Conservation (phyloP, 2,113 vertebrate genomes). For the Syngnathoides biaculeatus region DNA sequence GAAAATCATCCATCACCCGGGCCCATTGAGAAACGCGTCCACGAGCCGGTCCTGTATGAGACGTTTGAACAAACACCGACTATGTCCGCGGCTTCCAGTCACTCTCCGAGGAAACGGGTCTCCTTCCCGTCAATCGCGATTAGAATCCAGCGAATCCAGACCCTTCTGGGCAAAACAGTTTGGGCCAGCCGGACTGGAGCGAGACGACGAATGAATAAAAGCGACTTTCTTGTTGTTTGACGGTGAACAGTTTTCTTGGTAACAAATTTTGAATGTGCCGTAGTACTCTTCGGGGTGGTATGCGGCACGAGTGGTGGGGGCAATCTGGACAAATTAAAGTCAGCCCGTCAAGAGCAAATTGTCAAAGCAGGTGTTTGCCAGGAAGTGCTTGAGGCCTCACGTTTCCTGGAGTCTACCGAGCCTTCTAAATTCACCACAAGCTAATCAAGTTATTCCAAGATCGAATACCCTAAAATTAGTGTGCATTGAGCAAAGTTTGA, state of each 20-base stretch:
- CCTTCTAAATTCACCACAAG: neutral
- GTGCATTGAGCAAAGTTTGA: neutral
- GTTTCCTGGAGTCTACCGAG: no score
- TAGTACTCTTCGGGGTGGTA: no score
- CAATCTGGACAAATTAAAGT: slow-evolving; percentile 30
- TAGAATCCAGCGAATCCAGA: slow-evolving; percentile 45
- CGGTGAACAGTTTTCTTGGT: neutral
- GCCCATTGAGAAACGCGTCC: slow-evolving; percentile 66
- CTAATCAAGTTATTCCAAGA: neutral
- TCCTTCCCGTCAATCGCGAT: slow-evolving; percentile 42
- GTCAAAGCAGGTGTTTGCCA: slow-evolving; percentile 34
- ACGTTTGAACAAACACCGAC: slow-evolving; percentile 68
- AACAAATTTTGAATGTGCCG: no score
- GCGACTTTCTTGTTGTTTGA: neutral
- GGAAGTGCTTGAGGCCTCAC: slow-evolving; percentile 35
- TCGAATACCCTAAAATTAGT: no score
- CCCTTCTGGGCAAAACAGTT: slow-evolving; percentile 23
- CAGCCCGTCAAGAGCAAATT: slow-evolving; percentile 33
- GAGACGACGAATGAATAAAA: neutral
- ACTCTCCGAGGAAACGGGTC: slow-evolving; percentile 31
- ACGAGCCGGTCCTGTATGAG: slow-evolving; percentile 37
- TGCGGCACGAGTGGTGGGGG: no score
- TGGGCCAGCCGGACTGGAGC: slow-evolving; percentile 5
- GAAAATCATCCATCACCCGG: slow-evolving; percentile 42
- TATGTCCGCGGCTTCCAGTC: slow-evolving; percentile 46